phyloP scores from a whole-genome alignment of 1,140 invertebrate species.

The Cydia amplana region DNA sequence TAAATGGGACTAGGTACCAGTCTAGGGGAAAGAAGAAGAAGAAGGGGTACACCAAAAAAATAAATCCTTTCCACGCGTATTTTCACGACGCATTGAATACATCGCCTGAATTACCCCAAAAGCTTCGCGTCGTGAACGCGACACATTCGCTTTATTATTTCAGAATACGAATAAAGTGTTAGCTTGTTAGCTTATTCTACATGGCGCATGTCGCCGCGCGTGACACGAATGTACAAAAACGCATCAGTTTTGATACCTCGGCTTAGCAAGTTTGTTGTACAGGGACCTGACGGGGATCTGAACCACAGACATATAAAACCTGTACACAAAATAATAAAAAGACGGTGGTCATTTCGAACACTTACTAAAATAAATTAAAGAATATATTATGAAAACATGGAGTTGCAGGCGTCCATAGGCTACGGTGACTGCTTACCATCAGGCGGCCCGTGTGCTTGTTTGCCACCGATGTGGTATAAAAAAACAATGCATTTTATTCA shows the following conservation, averaged over 20 bases:
- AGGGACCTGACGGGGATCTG: conserved; percentile 4
- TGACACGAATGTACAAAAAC: conserved; percentile 20
- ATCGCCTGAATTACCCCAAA: not conserved
- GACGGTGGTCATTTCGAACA: no score
- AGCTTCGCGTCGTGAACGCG: not conserved
- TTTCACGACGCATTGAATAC: conserved; percentile 7
- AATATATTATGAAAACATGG: no score
- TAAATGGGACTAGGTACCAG: no score
- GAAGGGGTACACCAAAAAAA: not conserved
- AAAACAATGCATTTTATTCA: no score
- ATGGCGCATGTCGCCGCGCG: conserved; percentile 21
- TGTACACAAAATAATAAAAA: no score
- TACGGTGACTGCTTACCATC: no score
- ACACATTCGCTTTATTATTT: conserved; percentile 11
- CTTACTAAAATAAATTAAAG: no score
- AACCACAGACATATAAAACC: not conserved
- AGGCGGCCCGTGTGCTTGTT: no score
- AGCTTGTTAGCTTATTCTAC: conserved; percentile 29
- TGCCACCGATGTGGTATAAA: no score
- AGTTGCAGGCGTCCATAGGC: no score
- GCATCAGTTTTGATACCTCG: conserved; percentile 31
- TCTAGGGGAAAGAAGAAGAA: no score
- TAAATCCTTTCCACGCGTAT: not conserved
- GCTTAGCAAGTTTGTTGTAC: conserved; percentile 24
- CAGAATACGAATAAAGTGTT: conserved; percentile 1